Evolutionary conservation across 2,797 vertebrate genomes (phyloP).

Genomic region (Prionace glauca): DNA sequence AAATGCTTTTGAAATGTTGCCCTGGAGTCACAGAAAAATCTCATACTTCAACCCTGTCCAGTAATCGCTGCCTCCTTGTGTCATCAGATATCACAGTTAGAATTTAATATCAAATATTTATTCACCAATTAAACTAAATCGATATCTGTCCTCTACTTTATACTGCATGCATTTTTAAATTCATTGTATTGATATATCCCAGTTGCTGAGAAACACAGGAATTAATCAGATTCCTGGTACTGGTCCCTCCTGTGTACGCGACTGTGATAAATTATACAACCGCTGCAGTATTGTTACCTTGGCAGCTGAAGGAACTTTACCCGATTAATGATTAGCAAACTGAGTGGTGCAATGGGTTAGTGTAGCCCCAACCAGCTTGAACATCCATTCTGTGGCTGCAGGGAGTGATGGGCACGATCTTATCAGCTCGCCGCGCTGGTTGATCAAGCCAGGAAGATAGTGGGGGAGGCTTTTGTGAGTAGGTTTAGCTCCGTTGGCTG

Average conservation of each 20-base stretch:
- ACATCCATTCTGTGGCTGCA: not conserved
- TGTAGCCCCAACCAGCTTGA: not conserved
- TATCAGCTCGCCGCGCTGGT: too few relatives aligned
- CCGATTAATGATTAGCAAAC: not conserved
- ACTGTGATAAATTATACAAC: not conserved
- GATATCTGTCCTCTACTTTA: not conserved
- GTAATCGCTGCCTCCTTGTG: not conserved
- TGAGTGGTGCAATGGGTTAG: too few relatives aligned
- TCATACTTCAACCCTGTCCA: not conserved
- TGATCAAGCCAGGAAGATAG: too few relatives aligned
- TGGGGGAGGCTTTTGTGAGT: too few relatives aligned
- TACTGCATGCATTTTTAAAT: not conserved
- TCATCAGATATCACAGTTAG: not conserved
- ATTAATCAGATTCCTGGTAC: not conserved
- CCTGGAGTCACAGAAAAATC: not conserved
- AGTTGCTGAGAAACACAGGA: not conserved
- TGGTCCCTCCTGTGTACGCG: not conserved
- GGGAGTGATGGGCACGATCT: not conserved
- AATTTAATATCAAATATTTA: not conserved
- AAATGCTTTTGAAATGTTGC: too few relatives aligned
- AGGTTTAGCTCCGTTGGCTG: too few relatives aligned
- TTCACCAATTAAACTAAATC: not conserved
- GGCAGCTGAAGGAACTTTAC: not conserved
- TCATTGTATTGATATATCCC: not conserved
- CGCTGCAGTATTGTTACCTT: not conserved